Conservation (phyloP, 2,888 invertebrate genomes). For the Siphlonurus alternatus region DNA sequence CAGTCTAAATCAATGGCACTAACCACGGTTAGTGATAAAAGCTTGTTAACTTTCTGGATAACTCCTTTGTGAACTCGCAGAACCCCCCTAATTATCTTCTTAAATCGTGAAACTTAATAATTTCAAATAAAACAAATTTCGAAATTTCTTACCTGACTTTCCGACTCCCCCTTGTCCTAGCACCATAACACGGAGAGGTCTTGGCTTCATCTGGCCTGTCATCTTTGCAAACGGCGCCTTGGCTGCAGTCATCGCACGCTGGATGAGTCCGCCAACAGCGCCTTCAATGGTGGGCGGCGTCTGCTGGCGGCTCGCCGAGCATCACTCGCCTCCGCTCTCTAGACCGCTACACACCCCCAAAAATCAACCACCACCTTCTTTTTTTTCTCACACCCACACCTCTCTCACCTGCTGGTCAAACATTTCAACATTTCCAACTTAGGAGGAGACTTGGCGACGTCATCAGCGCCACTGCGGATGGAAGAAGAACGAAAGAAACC, state of each 20-base stretch:
- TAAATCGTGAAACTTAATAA: too few relatives aligned
- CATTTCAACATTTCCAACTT: too few relatives aligned
- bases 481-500: neutral
- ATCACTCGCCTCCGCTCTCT: neutral
- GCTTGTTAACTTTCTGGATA: too few relatives aligned
- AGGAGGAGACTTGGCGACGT: neutral
- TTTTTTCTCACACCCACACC: neutral
- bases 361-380: too few relatives aligned
- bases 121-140: too few relatives aligned
- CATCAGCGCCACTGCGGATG: neutral
- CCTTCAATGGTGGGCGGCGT: neutral
- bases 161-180: constrained; percentile 67
- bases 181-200: constrained; percentile 57
- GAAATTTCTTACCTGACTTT: constrained; percentile 77
- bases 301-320: neutral
- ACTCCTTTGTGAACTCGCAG: too few relatives aligned
- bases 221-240: neutral
- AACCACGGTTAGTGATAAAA: too few relatives aligned
- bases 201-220: constrained; percentile 19
- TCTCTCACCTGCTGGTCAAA: neutral
- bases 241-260: neutral
- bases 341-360: too few relatives aligned
- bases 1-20: too few relatives aligned
- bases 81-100: too few relatives aligned
- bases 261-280: neutral